Conservation (phyloP, 2,888 invertebrate genomes). For the Philereme vetulata region DNA sequence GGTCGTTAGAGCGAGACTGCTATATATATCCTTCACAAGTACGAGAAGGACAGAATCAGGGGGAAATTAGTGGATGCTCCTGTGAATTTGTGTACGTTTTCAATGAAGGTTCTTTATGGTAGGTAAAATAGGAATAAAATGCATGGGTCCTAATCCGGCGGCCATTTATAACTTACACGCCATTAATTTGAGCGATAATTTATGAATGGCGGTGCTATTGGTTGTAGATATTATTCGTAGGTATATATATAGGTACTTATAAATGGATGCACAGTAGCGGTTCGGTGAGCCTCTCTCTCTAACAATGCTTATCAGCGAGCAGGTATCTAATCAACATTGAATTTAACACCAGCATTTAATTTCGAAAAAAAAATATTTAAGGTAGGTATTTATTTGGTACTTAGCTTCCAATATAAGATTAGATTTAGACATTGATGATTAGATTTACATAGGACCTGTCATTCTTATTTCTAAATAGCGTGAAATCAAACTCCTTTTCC, state of each 20-base stretch:
- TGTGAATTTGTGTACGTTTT: slow-evolving; percentile 83
- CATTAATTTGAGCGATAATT: slow-evolving; percentile 84
- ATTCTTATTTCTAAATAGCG: no score
- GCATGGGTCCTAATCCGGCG: slow-evolving; percentile 78
- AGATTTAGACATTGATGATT: no score
- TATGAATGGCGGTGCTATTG: slow-evolving; percentile 73
- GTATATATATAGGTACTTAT: slow-evolving; percentile 37
- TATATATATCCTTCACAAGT: slow-evolving; percentile 41
- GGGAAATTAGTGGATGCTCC: slow-evolving; percentile 79
- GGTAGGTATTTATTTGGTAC: no score
- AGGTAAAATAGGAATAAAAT: slow-evolving; percentile 83
- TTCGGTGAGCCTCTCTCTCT: slow-evolving; percentile 45
- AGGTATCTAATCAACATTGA: slow-evolving; percentile 56
- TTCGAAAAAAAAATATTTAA: slow-evolving; percentile 11
- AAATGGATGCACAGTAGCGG: slow-evolving; percentile 49
- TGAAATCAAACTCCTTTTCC: no score
- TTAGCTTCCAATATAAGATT: no score
- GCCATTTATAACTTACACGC: slow-evolving; percentile 84
- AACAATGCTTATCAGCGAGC: slow-evolving; percentile 49
- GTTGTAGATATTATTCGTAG: slow-evolving; percentile 66
- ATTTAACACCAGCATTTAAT: slow-evolving; percentile 35
- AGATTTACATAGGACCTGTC: no score
- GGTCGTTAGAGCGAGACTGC: slow-evolving; percentile 65
- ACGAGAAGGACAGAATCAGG: slow-evolving; percentile 57
- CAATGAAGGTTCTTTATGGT: slow-evolving; percentile 82